Evolutionary conservation across 92 coral and sea anemone genomes (phyloP), one percentile per base, ranked within the genome.

Genomic region (Zoanthus sansibaricus): DNA sequence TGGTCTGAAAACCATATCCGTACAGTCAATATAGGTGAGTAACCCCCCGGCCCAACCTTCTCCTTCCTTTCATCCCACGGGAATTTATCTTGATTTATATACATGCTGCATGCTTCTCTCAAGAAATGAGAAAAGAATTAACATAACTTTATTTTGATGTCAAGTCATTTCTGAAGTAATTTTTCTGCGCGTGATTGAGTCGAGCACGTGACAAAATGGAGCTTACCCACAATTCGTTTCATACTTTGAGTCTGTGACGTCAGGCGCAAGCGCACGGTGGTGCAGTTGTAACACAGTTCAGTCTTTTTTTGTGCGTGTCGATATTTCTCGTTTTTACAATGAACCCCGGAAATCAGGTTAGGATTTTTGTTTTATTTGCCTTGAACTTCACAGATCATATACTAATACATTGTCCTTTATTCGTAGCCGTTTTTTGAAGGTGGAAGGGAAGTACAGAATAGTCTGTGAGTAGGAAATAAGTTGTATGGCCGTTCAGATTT

Each of bases 401-500:
- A 71, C 89, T 84, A 56, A 91, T 49, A 42, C 45, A 33, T 56
- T 72, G 56, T 62, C 56, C 74, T 72, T 78, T 45, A 30, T 3
- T 85, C 72, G 59, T 79, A 86, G 75, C 83, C 61, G 21, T 90
- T 87, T 48, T 66, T 89, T 91, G 97, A 88, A 44, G 79, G 87
- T 67, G 86, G 78, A n/a, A 92, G 87, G 5, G 97, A 94, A 69
- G 92, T 77, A 84, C 93, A 82, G 77, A 92, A 90, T 64, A 94
- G 97, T 90, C 97, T 94, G 97, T 94, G 82, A 94, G 97, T 94
- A 21, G 72, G 49, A 61, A 64, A 77, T 54, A 5, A 8, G 10
- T 56, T 61, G 33, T 46, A 71, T 69, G 31, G 45, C 52, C 84
- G 77, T 37, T 21, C 47, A 42, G 67, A 46, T 51, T 83, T 83